Evolutionary conservation across 1,140 invertebrate genomes (phyloP).

Genomic region (Eueides isabella): DNA sequence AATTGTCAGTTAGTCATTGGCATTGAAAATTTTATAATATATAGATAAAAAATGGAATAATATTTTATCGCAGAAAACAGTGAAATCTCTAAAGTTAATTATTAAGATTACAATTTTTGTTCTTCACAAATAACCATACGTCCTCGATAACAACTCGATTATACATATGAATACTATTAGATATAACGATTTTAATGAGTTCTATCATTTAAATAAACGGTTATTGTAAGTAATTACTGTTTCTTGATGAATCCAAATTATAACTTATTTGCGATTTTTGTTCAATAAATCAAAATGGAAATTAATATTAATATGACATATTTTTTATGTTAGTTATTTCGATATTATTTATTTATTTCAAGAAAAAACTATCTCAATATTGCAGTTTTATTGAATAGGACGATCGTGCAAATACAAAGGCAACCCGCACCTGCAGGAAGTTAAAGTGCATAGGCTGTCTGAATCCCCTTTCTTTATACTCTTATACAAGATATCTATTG

Average conservation of each 20-base stretch:
- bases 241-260: neutral
- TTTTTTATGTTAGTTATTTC: neutral
- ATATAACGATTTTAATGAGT: neutral
- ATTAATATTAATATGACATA: neutral
- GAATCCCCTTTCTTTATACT: neutral
- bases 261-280: neutral
- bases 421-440: slow-evolving; percentile 7
- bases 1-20: no score
- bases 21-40: no score
- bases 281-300: neutral
- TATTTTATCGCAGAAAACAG: no score
- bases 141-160: neutral
- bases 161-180: neutral
- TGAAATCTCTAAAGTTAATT: neutral
- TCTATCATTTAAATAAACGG: neutral
- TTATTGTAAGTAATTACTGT: neutral
- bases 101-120: neutral
- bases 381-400: neutral
- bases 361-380: neutral
- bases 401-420: slow-evolving; percentile 9
- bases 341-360: neutral
- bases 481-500: neutral
- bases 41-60: no score
- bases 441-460: slow-evolving; percentile 5
- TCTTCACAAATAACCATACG: neutral